Percentiles rank a stretch among this genome's conserved stretches.
phyloP scores from a whole-genome alignment of 2,888 invertebrate species.

The Lasius fuliginosus region DNA sequence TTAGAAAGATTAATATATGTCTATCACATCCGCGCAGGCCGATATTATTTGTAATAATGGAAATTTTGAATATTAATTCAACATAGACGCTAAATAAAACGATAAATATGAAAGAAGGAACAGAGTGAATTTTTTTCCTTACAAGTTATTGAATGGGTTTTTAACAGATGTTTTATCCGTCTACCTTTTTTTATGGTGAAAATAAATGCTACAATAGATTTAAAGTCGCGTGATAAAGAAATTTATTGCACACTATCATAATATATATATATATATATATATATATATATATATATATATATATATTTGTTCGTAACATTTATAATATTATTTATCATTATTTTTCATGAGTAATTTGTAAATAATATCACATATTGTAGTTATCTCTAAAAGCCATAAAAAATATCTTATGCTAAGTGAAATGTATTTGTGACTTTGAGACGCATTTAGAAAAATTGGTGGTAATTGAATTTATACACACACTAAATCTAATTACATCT shows the following conservation, averaged over 20 bases:
- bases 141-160: neutral
- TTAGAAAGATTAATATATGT: too few relatives aligned
- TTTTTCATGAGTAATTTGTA: conserved; percentile 14
- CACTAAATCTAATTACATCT: neutral
- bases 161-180: neutral
- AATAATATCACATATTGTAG: conserved; percentile 29
- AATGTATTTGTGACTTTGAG: neutral
- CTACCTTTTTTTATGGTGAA: neutral
- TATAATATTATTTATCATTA: conserved; percentile 15
- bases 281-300: neutral
- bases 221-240: neutral
- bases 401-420: conserved; percentile 14
- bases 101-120: neutral
- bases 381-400: conserved; percentile 31
- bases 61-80: neutral
- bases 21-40: too few relatives aligned
- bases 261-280: neutral
- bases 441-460: conserved; percentile 21
- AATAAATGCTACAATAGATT: conserved; percentile 11
- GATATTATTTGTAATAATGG: too few relatives aligned
- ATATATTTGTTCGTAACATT: conserved; percentile 4
- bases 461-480: neutral
- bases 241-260: neutral
- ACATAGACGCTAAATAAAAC: neutral
- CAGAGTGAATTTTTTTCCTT: neutral